A percentile compares a stretch with the other conserved stretches of the same genome.
Evolutionary conservation across 2,797 vertebrate genomes (phyloP).

Genomic region (Acomys russatus): DNA sequence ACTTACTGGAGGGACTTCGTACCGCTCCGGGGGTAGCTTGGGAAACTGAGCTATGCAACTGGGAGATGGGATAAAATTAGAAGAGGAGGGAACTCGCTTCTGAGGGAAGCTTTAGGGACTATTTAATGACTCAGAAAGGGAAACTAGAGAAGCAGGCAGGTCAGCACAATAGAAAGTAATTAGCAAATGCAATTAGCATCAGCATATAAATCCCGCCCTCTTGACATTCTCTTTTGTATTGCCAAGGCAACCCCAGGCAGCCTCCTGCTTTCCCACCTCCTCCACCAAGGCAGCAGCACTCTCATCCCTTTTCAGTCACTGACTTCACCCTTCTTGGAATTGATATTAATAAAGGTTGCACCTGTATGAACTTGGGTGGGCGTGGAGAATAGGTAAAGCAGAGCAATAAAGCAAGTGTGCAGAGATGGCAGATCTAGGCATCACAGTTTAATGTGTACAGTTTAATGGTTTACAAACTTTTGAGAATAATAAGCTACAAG

Average conservation of each 20-base stretch:
- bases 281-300: background rate
- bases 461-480: background rate
- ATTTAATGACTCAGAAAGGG: slow-evolving; percentile 62
- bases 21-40: background rate
- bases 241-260: slow-evolving; percentile 74
- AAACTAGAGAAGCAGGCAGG: slow-evolving; percentile 51
- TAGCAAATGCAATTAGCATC: slow-evolving; percentile 78
- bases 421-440: background rate
- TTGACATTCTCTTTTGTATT: slow-evolving; percentile 60
- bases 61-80: slow-evolving; percentile 35
- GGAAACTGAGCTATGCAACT: background rate
- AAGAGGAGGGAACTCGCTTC: background rate
- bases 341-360: slow-evolving; percentile 55
- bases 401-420: rapidly evolving
- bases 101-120: slow-evolving; percentile 1
- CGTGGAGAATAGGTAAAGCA: background rate
- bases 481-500: background rate
- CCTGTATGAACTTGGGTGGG: slow-evolving; percentile 15
- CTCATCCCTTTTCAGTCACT: background rate
- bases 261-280: slow-evolving; percentile 35
- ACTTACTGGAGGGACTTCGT: slow-evolving; percentile 22
- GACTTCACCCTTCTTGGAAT: slow-evolving; percentile 36
- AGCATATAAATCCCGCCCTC: slow-evolving; percentile 63
- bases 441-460: background rate
- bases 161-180: slow-evolving; percentile 80